Conservation (phyloP, 2,888 invertebrate genomes). For the Diarsia mendica region DNA sequence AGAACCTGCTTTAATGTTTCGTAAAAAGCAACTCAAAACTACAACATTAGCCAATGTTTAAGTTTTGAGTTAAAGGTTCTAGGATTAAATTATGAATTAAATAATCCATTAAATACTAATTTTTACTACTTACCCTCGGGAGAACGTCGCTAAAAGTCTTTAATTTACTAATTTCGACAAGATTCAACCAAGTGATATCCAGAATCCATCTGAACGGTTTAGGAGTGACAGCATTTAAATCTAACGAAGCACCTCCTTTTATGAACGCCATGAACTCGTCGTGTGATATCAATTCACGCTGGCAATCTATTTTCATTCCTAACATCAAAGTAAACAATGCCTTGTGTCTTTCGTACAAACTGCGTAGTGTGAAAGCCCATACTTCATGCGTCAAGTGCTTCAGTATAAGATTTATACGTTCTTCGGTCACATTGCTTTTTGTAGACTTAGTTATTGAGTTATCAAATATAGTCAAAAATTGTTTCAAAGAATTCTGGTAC, state of each 20-base stretch:
- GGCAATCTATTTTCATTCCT: conserved; percentile 98
- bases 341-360: conserved; percentile 98
- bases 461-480: conserved; percentile 98
- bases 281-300: conserved; percentile 94
- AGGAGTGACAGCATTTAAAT: conserved; percentile 97
- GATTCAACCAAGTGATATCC: conserved; percentile 98
- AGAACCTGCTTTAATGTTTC: neutral
- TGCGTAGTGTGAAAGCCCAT: conserved; percentile 97
- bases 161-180: conserved; percentile 97
- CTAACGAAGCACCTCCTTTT: conserved; percentile 98
- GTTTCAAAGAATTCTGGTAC: conserved; percentile 99
- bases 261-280: conserved; percentile 98
- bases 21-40: neutral
- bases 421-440: conserved; percentile 95
- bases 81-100: neutral
- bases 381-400: conserved; percentile 97
- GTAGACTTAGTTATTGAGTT: conserved; percentile 97
- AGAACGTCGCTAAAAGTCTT: conserved; percentile 95
- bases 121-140: conserved; percentile 90
- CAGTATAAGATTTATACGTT: conserved; percentile 96
- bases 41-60: neutral
- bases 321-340: conserved; percentile 97
- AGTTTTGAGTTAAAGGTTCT: neutral
- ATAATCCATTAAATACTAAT: neutral
- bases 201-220: conserved; percentile 98